Base-by-base conservation (phyloP, 2,113 vertebrate species). In the Riparia riparia region DNA sequence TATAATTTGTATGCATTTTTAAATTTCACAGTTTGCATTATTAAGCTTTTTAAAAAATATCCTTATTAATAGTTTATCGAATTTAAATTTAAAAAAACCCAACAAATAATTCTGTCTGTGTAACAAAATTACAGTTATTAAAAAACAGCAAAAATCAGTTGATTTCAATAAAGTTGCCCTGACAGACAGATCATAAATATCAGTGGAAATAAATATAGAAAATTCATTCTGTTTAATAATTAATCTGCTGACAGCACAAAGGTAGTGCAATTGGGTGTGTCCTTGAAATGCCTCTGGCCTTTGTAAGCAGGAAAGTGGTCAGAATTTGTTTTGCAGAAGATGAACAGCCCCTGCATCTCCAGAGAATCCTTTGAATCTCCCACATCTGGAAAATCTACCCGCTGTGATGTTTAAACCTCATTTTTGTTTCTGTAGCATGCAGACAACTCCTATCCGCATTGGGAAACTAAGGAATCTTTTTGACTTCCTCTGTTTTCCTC, bases 21-120 rank as follows among this genome's bases (percentile, higher is more conserved):
- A 58, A 22, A 49, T 84, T 56, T 72, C 29, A 65, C 17, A 39
- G 15, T 34, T 83, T 83, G 10, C 6, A 7, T 61, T 88, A 64
- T 22, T 39, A 92, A 89, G n/a, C 5, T 77, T 89, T 80, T 39
- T 5, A 18, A 81, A 86, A 64, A 64, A 50, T 0, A 31, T 25
- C 39, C 17, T 9, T 54, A 32, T 34, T 14, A 54, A 78, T 17
- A 58, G 6, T 37, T 69, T 51, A 17, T 86, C 58, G 32, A 44
- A 85, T 31, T 51, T 31, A 50, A 32, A 8, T 11, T 7, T 0
- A 0, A 28, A 39, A 39, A 56, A 26, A 2, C 0, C 3, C 2
- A 77, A 22, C 2, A 70, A 86, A 61, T 24, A 49, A 65, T 50
- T 69, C 9, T 56, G 15, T 34, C 53, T 60, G 21, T 10, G 37